Base-by-base conservation (phyloP, 2,888 invertebrate species). In the Apotomis capreana region DNA sequence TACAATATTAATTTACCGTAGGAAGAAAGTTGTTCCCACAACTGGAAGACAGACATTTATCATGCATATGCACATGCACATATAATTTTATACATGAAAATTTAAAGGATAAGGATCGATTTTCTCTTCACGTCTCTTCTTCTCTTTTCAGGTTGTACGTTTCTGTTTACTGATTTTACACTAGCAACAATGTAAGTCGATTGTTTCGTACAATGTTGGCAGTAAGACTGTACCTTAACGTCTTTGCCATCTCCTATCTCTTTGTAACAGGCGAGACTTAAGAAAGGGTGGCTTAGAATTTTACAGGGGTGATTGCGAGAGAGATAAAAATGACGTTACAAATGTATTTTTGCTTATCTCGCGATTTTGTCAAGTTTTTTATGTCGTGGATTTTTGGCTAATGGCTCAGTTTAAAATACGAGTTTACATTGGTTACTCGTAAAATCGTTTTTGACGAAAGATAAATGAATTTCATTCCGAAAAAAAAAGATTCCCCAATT, bases 271-370 rank as follows among this genome's bases (percentile, higher is more conserved):
- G 52, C 68, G 46, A 71, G 68, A 49, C 68, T 72, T 68, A 63
- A 52, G 61, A 63, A 68, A 59, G 68, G 68, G 68, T 58, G 68
- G 68, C 68, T 63, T 68, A 63, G 68, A 68, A 72, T 59, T 72
- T 68, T 68, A 68, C 67, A 54, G 54, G 68, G 72, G 72, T 72
- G 71, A 71, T 68, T 57, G 61, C 40, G 40, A 57, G 4, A 55
- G 40, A 62, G 71, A 68, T 71, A 71, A 71, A 61, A 51, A 62
- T 68, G 51, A 57, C 71, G 57, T 61, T 58, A 71, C 71, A 58
- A 68, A 71, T 68, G 67, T 67, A 26, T 71, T 68, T 62, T 60
- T 71, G 10, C 67, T 71, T 71, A 71, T 71, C 70, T 57, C 40
- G 26, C 26, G 26, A 26, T 26, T 0, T 26, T 26, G 12, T n/a